phyloP scores from a whole-genome alignment of 2,113 vertebrate species.

The Brachionichthys hirsutus region DNA sequence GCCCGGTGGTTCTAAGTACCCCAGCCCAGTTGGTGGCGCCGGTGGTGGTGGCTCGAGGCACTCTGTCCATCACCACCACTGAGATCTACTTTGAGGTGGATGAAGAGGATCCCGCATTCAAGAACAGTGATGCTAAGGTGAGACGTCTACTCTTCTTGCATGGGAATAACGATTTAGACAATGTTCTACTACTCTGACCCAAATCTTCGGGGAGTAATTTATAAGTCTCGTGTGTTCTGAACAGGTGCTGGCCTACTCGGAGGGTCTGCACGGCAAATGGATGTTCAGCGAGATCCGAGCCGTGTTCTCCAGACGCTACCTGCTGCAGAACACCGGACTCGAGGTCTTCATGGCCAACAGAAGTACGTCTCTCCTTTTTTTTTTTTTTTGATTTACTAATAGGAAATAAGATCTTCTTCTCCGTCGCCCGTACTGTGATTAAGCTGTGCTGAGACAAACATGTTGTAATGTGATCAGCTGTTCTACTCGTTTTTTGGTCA shows the following conservation, averaged over 20 bases:
- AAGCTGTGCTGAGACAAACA: too few species aligned
- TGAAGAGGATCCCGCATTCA: slow-evolving; percentile 91
- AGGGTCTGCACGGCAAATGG: slow-evolving; percentile 98
- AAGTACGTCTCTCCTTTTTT: slow-evolving; percentile 80
- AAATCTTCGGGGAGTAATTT: neutral
- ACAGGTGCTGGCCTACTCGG: slow-evolving; percentile 95
- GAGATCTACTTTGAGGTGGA: slow-evolving; percentile 99
- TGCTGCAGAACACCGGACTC: slow-evolving; percentile 94
- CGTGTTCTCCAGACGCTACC: slow-evolving; percentile 95
- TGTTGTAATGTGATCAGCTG: too few species aligned
- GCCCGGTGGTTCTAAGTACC: slow-evolving; percentile 96
- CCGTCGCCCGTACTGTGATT: too few species aligned
- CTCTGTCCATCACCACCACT: slow-evolving; percentile 96
- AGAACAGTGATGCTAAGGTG: slow-evolving; percentile 93
- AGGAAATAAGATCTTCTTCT: too few species aligned
- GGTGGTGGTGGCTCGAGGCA: slow-evolving; percentile 93
- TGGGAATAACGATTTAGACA: neutral
- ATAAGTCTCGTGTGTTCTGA: slow-evolving; percentile 8
- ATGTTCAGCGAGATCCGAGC: slow-evolving; percentile 99
- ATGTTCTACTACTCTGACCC: neutral
- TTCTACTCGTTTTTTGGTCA: too few species aligned
- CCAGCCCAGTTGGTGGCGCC: slow-evolving; percentile 97
- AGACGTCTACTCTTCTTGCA: slow-evolving; percentile 13
- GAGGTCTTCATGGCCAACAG: slow-evolving; percentile 99
- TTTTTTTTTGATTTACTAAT: too few species aligned